A percentile compares a stretch with the other conserved stretches of the same genome.
phyloP scores from a whole-genome alignment of 2,113 vertebrate genomes.

The Alligator sinensis region DNA sequence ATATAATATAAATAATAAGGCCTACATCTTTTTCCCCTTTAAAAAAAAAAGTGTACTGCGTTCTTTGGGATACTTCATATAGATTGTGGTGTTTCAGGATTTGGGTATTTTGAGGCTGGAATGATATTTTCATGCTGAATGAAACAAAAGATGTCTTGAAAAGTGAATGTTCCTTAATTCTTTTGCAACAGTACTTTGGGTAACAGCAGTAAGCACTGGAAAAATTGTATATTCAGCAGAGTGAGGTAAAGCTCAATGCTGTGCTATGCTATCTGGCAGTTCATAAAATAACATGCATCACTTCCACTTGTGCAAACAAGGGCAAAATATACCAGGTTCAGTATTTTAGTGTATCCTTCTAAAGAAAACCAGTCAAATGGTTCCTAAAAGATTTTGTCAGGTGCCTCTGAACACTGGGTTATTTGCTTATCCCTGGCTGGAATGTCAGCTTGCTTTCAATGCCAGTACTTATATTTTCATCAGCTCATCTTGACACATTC shows the following conservation, averaged over 20 bases:
- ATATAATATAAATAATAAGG: fast-evolving
- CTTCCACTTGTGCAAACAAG: neutral
- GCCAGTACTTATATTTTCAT: neutral
- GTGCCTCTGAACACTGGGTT: neutral
- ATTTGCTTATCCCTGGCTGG: neutral
- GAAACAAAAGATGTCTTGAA: neutral
- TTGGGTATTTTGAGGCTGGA: neutral
- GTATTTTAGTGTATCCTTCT: neutral
- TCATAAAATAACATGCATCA: neutral
- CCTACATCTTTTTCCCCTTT: neutral
- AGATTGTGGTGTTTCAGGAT: neutral
- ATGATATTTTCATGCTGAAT: neutral
- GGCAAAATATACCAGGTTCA: neutral
- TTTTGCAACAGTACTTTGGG: neutral
- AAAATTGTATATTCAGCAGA: neutral
- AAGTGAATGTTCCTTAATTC: neutral
- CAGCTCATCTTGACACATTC: neutral
- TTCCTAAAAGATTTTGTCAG: neutral
- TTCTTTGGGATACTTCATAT: neutral
- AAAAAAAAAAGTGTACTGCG: neutral
- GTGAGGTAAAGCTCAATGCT: fast-evolving
- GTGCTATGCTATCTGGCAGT: neutral
- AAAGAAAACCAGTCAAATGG: neutral
- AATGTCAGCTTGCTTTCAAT: neutral
- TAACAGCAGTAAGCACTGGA: neutral